Percentiles rank a stretch among this genome's conserved stretches.
These are phyloP conservation scores for Hypselothyrea guttata DNA, from an alignment of 2,888 invertebrate genomes.

Conservation along the genomic window DNA sequence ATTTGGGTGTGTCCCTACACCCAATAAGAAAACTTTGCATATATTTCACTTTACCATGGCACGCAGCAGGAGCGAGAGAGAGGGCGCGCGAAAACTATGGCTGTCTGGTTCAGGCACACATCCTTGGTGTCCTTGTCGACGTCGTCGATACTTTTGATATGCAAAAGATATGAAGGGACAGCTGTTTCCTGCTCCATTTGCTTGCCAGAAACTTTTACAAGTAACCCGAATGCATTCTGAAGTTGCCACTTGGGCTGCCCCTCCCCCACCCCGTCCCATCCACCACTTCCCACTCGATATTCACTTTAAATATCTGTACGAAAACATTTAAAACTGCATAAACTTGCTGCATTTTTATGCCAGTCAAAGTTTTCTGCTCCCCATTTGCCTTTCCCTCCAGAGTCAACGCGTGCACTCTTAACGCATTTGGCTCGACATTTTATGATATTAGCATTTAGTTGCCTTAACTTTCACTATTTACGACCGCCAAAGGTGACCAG, in stretches of 20 bases:
- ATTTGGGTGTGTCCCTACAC: constrained; percentile 40
- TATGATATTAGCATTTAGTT: constrained; percentile 64
- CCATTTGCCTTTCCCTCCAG: not conserved
- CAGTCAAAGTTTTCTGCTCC: constrained; percentile 37
- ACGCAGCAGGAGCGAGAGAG: constrained; percentile 26
- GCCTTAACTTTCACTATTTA: constrained; percentile 65
- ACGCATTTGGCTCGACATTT: constrained; percentile 47
- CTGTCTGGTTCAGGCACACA: no score
- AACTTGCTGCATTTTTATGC: constrained; percentile 47
- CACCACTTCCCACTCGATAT: constrained; percentile 17
- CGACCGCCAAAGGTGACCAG: constrained; percentile 52
- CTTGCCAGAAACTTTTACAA: constrained; percentile 68
- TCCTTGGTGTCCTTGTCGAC: constrained; percentile 22
- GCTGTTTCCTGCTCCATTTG: constrained; percentile 75
- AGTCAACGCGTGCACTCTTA: constrained; percentile 27
- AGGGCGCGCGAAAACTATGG: no score
- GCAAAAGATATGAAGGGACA: constrained; percentile 75
- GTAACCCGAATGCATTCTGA: constrained; percentile 58
- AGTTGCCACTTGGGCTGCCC: constrained; percentile 32
- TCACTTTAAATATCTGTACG: constrained; percentile 53
- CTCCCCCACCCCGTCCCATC: not conserved
- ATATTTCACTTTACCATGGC: constrained; percentile 67
- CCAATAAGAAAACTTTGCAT: constrained; percentile 63
- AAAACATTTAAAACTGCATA: constrained; percentile 57
- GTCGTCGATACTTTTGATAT: constrained; percentile 70